Base-by-base conservation (phyloP, 2,113 vertebrate species). In the Eurypyga helias region DNA sequence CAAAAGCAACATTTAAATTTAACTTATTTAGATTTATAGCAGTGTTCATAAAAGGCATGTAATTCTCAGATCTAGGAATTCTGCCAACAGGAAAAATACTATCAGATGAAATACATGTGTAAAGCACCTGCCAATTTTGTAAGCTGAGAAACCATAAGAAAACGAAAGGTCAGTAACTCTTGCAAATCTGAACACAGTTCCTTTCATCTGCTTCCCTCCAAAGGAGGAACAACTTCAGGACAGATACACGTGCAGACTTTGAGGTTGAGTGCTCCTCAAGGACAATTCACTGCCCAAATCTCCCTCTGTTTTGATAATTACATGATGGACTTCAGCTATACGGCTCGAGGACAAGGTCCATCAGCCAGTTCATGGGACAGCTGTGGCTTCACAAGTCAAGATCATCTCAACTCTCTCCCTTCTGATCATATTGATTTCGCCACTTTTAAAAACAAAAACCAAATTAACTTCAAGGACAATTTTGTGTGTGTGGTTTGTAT, bases 21-120 rank as follows among this genome's bases (percentile, higher is more conserved):
- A 41, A 72, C 72, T 95, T 92, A 75, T 65, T 83, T 82, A 65
- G 18, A 82, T 94, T 58, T 82, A 92, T 9, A 94, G n/a, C 31
- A 80, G 33, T 61, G 38, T 80, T 85, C 43, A 71, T 41, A 64
- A 90, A 83, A 89, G n/a, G 33, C 33, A 55, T 28, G n/a, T 83
- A 51, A 43, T 71, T 83, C 55, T 67, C 48, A 89, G 43, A 86
- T 57, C 20, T 29, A 87, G 64, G 82, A 54, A 86, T 93, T 66
- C 54, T 75, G 75, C 62, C 62, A 94, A 67, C 14, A 70, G 38
- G 23, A 92, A 90, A 91, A 92, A 86, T 36, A 81, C 31, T 73
- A 17, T 31, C 36, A 83, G 34, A 71, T 84, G 0, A 94, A 95
- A 73, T 48, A 72, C 18, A 83, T 14, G n/a, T 55, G 46, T 62